Base-by-base conservation (phyloP, 37 sponge, comb jelly and placozoan species). In the Aphrocallistes beatrix region DNA sequence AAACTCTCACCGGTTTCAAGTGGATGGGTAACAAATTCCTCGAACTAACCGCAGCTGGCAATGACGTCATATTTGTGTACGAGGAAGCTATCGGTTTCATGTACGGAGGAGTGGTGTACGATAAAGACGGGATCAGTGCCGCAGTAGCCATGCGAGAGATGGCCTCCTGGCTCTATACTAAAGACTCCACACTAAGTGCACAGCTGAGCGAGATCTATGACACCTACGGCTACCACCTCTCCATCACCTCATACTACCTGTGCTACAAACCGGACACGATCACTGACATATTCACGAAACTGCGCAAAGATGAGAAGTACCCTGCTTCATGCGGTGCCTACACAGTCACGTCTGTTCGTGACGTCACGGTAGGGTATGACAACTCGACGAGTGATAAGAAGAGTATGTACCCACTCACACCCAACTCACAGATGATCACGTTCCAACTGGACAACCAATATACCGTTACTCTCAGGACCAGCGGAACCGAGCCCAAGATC, bases 51-150 rank as follows among this genome's bases (percentile, higher is more conserved):
- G 49, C 81, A 28, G 60, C 87, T 36, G 99, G 99, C 1, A 86
- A 93, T 37, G 90, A 88, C 38, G 97, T 95, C 30, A 85, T 98
- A 28, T 95, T 98, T 88, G 96, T 91, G 10, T 98, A 83, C 82
- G 99, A 98, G 51, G 99, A 98, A 83, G 96, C 96, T 51, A 98
- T 98, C 39, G 96, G 99, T 0, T 98, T 87, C 91, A 98, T 98
- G 99, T 93, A 86, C 88, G 99, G 96, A 0, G 87, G 84, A 38
- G 92, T 87, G 19, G 99, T 98, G 0, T 84, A 94, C 75, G 99
- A 98, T 82, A 98, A 98, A 51, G 99, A 98, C 85, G 99, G 99
- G 10, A 89, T 98, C 51, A 93, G 93, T 85, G 96, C 94, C 0
- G 92, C 90, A 0, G 94, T 90, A 0, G 92, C 88, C 9, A 84